A percentile compares a stretch with the other conserved stretches of the same genome.
Evolutionary conservation across 2,888 invertebrate species (phyloP).

Genomic region (Eledona agricola): DNA sequence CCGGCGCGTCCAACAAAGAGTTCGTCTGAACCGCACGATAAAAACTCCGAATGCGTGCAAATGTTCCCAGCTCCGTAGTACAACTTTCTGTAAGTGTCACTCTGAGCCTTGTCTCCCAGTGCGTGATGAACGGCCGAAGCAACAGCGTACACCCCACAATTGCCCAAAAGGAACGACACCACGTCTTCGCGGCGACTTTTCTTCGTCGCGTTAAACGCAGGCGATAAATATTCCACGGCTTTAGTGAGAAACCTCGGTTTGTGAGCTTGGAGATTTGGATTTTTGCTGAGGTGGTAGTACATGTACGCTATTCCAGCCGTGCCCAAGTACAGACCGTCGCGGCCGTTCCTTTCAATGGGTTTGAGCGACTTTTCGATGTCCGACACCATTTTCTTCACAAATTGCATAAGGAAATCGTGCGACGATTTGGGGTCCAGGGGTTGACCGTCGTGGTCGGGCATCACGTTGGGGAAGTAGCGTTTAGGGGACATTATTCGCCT

Average conservation of each 20-base stretch:
- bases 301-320: slow-evolving; percentile 78
- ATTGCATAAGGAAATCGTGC: slow-evolving; percentile 17
- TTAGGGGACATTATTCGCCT: slow-evolving; percentile 17
- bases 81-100: slow-evolving; percentile 55
- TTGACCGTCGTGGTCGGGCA: slow-evolving; percentile 42
- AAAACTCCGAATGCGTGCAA: slow-evolving; percentile 67
- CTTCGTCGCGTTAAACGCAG: slow-evolving; percentile 67
- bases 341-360: slow-evolving; percentile 56
- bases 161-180: slow-evolving; percentile 80
- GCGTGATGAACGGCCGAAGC: slow-evolving; percentile 71
- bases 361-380: slow-evolving; percentile 55
- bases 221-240: slow-evolving; percentile 70
- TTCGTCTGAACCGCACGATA: slow-evolving; percentile 80
- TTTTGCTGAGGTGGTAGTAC: slow-evolving; percentile 75
- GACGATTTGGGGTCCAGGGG: slow-evolving; percentile 38
- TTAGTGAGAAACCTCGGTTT: slow-evolving; percentile 66
- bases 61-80: slow-evolving; percentile 61
- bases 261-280: slow-evolving; percentile 63
- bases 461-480: slow-evolving; percentile 48
- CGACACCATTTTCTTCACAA: slow-evolving; percentile 39
- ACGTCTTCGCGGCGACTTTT: slow-evolving; percentile 65
- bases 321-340: slow-evolving; percentile 76
- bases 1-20: slow-evolving; percentile 84
- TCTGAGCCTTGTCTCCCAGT: slow-evolving; percentile 61
- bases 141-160: slow-evolving; percentile 79